Base-by-base conservation (phyloP, 2,888 invertebrate genomes). In the Dexiosoma caninum region DNA sequence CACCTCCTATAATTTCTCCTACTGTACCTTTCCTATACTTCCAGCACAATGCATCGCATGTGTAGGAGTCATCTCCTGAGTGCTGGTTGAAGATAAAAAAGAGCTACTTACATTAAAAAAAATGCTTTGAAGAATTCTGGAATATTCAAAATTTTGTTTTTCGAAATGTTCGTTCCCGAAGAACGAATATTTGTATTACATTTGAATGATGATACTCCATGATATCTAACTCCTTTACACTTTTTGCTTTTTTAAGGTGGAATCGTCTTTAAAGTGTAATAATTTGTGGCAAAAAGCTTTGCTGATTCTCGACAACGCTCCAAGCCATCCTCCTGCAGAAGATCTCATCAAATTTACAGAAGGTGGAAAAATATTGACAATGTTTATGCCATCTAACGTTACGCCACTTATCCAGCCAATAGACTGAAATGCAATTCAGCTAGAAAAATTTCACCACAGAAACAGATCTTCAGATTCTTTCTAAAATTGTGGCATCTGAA, bases 341-440 rank as follows among this genome's bases (percentile, higher is more conserved):
- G n/a, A n/a, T 2, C 53, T 51, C 1, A 23, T 70, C 2, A 70
- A 70, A 14, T 3, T 2, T 14, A 76, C 67, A 12, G 23, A 44
- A 19, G 78, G 57, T 62, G 69, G 78, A 6, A 49, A 78, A 66
- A 78, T 78, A 42, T 66, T 30, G 71, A 66, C 49, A 59, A 51
- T 66, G 16, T 72, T 40, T 42, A 59, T 78, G 72, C 72, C 72
- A 64, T 70, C 55, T 42, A 72, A 64, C 19, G 64, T 72, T 12
- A 72, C 44, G 7, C 74, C 55, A 35, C 62, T 67, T 19, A 69
- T 78, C 19, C 74, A 78, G 55, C 78, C 78, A 40, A 72, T 78
- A 69, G 78, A 78, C 27, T 74, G 74, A 19, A 78, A 74, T 35
- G 60, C 72, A 8, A 55, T 72, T 55, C 35, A 55, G 16, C 27